Conservation (phyloP, 2,888 invertebrate genomes). For the Drosophila paramelanica region DNA sequence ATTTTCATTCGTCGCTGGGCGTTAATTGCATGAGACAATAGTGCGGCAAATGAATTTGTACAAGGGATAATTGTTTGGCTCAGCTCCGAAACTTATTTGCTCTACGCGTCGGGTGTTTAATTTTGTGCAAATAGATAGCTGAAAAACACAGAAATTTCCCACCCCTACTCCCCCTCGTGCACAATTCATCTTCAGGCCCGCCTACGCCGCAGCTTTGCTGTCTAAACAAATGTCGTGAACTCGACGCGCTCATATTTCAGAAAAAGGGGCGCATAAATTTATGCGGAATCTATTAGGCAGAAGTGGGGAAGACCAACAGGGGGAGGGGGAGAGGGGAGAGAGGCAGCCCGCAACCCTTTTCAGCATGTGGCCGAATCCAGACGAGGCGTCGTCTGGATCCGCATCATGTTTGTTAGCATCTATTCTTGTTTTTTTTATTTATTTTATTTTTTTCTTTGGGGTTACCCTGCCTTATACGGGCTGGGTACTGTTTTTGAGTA, state of each 20-base stretch:
- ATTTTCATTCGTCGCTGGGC: slow-evolving; percentile 67
- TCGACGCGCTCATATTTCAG: slow-evolving; percentile 76
- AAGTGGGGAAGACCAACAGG: neutral
- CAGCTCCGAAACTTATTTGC: slow-evolving; percentile 59
- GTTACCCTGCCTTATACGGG: slow-evolving; percentile 36
- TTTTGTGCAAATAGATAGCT: slow-evolving; percentile 79
- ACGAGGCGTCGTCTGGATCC: slow-evolving; percentile 50
- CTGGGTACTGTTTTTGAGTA: slow-evolving; percentile 27
- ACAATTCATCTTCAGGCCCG: slow-evolving; percentile 7
- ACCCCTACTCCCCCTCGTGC: neutral
- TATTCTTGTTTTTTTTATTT: slow-evolving; percentile 14
- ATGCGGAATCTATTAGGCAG: slow-evolving; percentile 77
- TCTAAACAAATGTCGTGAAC: slow-evolving; percentile 81
- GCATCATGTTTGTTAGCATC: slow-evolving; percentile 62
- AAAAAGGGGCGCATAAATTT: slow-evolving; percentile 81
- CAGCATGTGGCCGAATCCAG: slow-evolving; percentile 48
- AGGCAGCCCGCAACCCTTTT: slow-evolving; percentile 69
- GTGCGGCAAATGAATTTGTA: slow-evolving; percentile 81
- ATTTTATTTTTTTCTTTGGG: slow-evolving; percentile 33
- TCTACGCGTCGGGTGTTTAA: slow-evolving; percentile 74
- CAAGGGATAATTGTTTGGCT: slow-evolving; percentile 79
- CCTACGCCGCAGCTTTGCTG: slow-evolving; percentile 38
- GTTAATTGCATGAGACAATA: slow-evolving; percentile 79
- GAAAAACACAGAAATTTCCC: slow-evolving; percentile 58
- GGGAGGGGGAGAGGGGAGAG: slow-evolving; percentile 11